Percentiles rank a stretch among this genome's conserved stretches.
Conservation (phyloP, 92 coral and sea anemone species). For the Epizoanthus ramosus region DNA sequence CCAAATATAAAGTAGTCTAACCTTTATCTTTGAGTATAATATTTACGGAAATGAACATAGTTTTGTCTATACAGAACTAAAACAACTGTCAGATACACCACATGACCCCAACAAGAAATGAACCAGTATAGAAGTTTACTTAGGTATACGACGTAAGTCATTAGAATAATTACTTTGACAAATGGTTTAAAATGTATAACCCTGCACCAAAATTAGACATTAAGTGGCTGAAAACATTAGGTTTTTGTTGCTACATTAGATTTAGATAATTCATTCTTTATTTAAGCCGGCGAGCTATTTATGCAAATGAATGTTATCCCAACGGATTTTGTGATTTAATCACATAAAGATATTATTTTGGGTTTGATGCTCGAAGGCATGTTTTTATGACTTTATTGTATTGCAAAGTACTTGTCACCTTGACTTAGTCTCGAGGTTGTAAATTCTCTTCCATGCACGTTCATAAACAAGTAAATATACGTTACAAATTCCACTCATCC, state of each 20-base stretch:
- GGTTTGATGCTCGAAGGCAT: constrained; percentile 15
- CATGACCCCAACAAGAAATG: no score
- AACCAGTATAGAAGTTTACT: no score
- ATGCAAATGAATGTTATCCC: constrained; percentile 6
- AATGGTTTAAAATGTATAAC: constrained; percentile 24
- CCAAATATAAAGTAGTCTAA: no score
- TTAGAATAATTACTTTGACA: constrained; percentile 1
- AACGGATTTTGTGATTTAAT: constrained; percentile 29
- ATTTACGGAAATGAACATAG: no score
- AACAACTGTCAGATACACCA: no score
- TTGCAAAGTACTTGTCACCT: neutral
- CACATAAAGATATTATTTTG: constrained; percentile 12
- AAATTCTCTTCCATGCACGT: neutral
- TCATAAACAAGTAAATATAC: neutral
- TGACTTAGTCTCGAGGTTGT: constrained; percentile 1
- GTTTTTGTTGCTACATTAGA: neutral
- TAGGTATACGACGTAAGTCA: neutral
- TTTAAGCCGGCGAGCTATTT: constrained; percentile 31
- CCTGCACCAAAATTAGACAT: constrained; percentile 22
- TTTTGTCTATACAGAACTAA: no score
- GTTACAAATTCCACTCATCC: no score
- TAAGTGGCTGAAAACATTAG: neutral
- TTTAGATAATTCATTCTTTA: constrained; percentile 10
- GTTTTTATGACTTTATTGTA: constrained; percentile 3
- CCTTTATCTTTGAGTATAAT: no score